Conservation (phyloP, 2,888 invertebrate genomes). For the Meganola albula region DNA sequence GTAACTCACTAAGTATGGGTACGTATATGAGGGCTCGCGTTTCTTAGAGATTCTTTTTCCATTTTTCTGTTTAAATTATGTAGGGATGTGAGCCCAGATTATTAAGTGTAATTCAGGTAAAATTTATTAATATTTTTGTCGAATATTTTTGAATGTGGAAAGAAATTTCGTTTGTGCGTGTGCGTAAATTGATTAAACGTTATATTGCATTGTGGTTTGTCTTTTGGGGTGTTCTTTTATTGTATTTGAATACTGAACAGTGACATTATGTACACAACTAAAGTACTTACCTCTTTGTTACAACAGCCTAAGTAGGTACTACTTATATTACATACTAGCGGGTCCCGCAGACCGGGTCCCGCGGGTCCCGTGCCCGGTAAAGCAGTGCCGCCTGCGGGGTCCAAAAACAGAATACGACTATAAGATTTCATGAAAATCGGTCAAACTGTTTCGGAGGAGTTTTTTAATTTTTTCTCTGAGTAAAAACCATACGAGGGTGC, state of each 20-base stretch:
- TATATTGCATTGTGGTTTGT: slow-evolving; percentile 18
- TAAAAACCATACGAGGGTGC: too few species aligned
- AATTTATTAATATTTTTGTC: slow-evolving; percentile 43
- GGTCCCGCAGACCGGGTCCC: too few species aligned
- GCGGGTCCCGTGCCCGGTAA: too few species aligned
- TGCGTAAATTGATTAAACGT: slow-evolving; percentile 21
- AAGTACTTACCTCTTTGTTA: not conserved
- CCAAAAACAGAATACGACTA: too few species aligned
- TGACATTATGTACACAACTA: not conserved
- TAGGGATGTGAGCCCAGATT: slow-evolving; percentile 55
- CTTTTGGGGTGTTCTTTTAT: slow-evolving; percentile 6
- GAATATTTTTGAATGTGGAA: slow-evolving; percentile 15
- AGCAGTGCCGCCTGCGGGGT: too few species aligned
- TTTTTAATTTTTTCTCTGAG: too few species aligned
- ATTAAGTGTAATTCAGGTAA: slow-evolving; percentile 62
- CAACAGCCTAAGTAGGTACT: too few species aligned
- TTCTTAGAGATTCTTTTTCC: slow-evolving; percentile 44
- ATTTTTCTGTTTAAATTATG: slow-evolving; percentile 68
- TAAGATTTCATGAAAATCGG: too few species aligned
- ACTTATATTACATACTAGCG: too few species aligned
- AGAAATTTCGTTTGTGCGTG: slow-evolving; percentile 15
- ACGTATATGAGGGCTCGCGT: slow-evolving; percentile 51
- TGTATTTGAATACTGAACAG: not conserved
- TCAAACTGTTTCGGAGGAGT: too few species aligned
- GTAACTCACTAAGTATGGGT: slow-evolving; percentile 67